Conservation (phyloP, 2,797 vertebrate species). For the Zonotrichia albicollis region DNA sequence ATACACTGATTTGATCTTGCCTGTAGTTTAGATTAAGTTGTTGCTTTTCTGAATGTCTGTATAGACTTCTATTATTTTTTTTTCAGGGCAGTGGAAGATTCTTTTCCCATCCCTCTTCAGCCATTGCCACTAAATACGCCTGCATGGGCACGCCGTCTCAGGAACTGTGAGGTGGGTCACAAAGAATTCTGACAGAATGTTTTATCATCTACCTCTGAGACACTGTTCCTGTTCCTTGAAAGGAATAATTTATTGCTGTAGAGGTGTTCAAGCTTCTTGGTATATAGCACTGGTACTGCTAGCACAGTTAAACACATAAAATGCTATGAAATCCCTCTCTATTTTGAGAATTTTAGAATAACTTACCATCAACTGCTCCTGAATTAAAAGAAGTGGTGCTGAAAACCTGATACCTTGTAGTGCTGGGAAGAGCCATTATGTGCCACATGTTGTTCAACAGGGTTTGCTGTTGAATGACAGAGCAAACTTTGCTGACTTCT, state of each 20-base stretch:
- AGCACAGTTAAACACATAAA: background rate
- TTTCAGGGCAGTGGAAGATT: slow-evolving; percentile 71
- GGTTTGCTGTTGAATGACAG: background rate
- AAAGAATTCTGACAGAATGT: background rate
- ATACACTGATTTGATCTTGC: background rate
- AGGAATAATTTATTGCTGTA: background rate
- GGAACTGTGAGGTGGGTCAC: slow-evolving; percentile 80
- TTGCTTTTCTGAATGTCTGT: background rate
- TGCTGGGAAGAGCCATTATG: background rate
- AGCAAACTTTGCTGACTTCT: background rate
- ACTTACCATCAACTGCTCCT: background rate
- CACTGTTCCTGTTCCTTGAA: background rate
- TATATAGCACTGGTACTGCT: background rate
- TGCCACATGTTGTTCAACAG: background rate
- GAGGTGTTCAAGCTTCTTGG: background rate
- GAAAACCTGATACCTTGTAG: background rate
- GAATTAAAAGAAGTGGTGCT: background rate
- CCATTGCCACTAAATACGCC: slow-evolving; percentile 77
- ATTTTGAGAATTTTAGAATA: background rate
- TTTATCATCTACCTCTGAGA: background rate
- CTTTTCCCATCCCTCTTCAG: slow-evolving; percentile 73
- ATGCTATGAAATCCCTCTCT: background rate
- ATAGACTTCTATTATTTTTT: background rate
- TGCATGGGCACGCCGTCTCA: slow-evolving; percentile 79
- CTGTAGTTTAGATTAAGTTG: background rate